phyloP scores from a whole-genome alignment of 2,113 vertebrate genomes.

The Mandrillus leucophaeus region DNA sequence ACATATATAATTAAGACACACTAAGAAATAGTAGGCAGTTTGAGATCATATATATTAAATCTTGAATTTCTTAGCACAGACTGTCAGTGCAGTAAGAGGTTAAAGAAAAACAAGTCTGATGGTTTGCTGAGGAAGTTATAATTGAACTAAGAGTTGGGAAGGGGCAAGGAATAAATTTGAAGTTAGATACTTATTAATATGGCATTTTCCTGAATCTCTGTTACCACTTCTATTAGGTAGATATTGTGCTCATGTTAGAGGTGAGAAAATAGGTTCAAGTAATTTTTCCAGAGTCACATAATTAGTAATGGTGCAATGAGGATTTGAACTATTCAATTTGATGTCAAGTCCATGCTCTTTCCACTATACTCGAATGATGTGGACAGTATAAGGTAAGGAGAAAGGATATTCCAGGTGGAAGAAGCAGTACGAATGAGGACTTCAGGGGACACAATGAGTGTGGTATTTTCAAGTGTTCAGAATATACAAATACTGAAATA shows the following conservation, averaged over 20 bases:
- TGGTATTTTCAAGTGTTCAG: background rate
- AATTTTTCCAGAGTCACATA: constrained; percentile 25
- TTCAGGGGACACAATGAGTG: background rate
- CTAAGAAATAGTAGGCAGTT: background rate
- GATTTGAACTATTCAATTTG: background rate
- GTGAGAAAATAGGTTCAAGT: background rate
- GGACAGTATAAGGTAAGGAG: background rate
- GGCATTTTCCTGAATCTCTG: constrained; percentile 25
- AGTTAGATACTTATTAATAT: background rate
- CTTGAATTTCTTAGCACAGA: background rate
- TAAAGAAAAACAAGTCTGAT: constrained; percentile 19
- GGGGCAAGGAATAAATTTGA: background rate
- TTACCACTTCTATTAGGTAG: background rate
- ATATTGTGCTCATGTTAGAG: constrained; percentile 3
- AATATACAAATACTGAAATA: constrained; percentile 8
- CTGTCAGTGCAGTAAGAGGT: background rate
- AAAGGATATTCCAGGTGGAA: constrained; percentile 11
- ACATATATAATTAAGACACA: background rate
- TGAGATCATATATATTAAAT: constrained; percentile 23
- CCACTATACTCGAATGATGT: background rate
- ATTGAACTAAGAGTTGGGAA: constrained; percentile 27
- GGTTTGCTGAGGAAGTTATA: constrained; percentile 19
- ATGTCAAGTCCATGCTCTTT: constrained; percentile 5
- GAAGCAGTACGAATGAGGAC: background rate
- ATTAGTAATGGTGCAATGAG: background rate